Evolutionary conservation across 2,113 vertebrate species (phyloP).

Genomic region (Hepsetus odoe): DNA sequence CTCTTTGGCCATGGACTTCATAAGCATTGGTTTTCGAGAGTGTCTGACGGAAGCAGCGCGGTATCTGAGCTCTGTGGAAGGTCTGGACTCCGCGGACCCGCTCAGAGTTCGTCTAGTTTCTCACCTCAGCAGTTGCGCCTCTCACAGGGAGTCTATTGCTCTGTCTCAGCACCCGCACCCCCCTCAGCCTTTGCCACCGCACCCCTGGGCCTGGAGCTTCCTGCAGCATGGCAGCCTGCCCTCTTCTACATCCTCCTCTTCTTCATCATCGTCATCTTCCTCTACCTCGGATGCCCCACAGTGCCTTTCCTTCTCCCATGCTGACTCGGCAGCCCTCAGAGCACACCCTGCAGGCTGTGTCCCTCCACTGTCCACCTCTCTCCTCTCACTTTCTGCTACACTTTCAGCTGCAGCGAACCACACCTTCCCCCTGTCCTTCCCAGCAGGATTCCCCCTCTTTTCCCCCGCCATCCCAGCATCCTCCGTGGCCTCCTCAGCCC

Average conservation of each 20-base stretch:
- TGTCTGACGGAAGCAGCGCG: constrained; percentile 89
- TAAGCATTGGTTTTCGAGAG: constrained; percentile 94
- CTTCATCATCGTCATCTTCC: constrained; percentile 77
- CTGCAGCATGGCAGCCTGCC: constrained; percentile 80
- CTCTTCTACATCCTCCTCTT: constrained; percentile 64
- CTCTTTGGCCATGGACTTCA: constrained; percentile 93
- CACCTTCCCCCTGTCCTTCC: constrained; percentile 84
- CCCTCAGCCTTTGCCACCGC: constrained; percentile 77
- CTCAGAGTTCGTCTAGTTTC: constrained; percentile 86
- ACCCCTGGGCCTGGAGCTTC: constrained; percentile 83
- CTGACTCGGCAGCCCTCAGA: constrained; percentile 78
- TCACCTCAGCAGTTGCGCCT: constrained; percentile 89
- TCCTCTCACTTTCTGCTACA: constrained; percentile 85
- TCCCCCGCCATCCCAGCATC: constrained; percentile 72
- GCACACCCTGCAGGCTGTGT: constrained; percentile 76
- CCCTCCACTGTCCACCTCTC: constrained; percentile 83
- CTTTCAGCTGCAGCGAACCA: constrained; percentile 84
- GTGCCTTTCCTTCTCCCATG: constrained; percentile 80
- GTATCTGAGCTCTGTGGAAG: constrained; percentile 88
- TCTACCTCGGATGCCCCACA: constrained; percentile 76
- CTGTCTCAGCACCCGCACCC: constrained; percentile 79
- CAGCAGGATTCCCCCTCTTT: constrained; percentile 80
- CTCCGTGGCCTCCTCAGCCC: constrained; percentile 71
- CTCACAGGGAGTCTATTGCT: constrained; percentile 85
- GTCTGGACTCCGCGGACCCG: constrained; percentile 84